Evolutionary conservation across 2,888 invertebrate genomes (phyloP).

Genomic region (Willowsia nigromaculata): DNA sequence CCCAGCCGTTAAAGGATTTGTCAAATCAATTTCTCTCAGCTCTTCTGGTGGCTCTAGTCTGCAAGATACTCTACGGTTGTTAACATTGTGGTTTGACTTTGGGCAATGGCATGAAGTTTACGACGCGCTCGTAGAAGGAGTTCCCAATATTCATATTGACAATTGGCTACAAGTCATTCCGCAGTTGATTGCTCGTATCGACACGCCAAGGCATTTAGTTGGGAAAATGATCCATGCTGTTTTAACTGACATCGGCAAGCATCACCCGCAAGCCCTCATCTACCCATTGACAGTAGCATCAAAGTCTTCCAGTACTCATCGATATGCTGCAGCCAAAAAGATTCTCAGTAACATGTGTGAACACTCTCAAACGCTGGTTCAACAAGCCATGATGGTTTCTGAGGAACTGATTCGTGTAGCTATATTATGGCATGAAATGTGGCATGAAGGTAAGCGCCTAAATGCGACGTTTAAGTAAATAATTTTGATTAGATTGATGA

Average conservation of each 20-base stretch:
- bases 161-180: constrained; percentile 99
- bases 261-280: constrained; percentile 98
- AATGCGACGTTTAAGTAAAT: not conserved
- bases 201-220: constrained; percentile 93
- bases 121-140: constrained; percentile 94
- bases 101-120: constrained; percentile 96
- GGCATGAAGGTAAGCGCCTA: constrained; percentile 93
- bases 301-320: constrained; percentile 92
- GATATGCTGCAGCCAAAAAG: constrained; percentile 95
- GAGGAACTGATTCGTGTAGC: constrained; percentile 98
- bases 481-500: not conserved
- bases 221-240: constrained; percentile 95
- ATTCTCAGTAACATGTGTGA: constrained; percentile 97
- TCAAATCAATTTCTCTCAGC: constrained; percentile 95
- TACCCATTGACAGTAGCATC: constrained; percentile 98
- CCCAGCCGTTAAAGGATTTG: constrained; percentile 96
- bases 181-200: constrained; percentile 98
- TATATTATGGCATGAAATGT: constrained; percentile 99
- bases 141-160: constrained; percentile 95
- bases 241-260: constrained; percentile 97
- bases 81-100: constrained; percentile 99
- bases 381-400: constrained; percentile 96
- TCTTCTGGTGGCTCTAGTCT: constrained; percentile 86
- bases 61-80: constrained; percentile 96
- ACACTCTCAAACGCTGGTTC: constrained; percentile 93